Evolutionary conservation across 2,113 vertebrate genomes (phyloP).

Genomic region (Promerops cafer): DNA sequence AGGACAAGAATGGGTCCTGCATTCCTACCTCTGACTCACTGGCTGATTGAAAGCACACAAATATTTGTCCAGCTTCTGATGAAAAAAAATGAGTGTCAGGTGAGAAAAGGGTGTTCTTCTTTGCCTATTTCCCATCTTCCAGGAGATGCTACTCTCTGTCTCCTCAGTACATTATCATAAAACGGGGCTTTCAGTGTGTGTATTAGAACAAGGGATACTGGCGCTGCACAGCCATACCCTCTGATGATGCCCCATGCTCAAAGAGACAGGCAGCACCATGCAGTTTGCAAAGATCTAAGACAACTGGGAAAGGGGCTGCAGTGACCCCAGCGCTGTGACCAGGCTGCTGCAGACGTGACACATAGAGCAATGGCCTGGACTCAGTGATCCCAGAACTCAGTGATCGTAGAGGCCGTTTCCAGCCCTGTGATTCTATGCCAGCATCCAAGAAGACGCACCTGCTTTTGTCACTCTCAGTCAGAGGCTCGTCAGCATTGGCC

Average conservation of each 20-base stretch:
- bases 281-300: neutral
- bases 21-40: neutral
- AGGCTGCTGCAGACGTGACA: neutral
- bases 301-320: neutral
- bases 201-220: neutral
- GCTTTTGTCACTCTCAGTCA: neutral
- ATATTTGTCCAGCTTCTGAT: neutral
- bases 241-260: neutral
- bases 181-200: neutral
- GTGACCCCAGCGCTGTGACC: neutral
- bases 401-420: neutral
- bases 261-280: neutral
- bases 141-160: neutral
- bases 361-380: neutral
- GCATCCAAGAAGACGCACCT: accelerated
- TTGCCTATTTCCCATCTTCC: neutral
- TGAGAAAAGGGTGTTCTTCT: neutral
- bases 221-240: no score
- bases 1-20: neutral
- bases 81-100: neutral
- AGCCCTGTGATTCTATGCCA: neutral
- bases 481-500: neutral
- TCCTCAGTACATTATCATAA: neutral
- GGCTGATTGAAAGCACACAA: neutral
- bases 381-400: neutral